Evolutionary conservation across 2,888 invertebrate species (phyloP).

Genomic region (Tetheella fluctuosa): DNA sequence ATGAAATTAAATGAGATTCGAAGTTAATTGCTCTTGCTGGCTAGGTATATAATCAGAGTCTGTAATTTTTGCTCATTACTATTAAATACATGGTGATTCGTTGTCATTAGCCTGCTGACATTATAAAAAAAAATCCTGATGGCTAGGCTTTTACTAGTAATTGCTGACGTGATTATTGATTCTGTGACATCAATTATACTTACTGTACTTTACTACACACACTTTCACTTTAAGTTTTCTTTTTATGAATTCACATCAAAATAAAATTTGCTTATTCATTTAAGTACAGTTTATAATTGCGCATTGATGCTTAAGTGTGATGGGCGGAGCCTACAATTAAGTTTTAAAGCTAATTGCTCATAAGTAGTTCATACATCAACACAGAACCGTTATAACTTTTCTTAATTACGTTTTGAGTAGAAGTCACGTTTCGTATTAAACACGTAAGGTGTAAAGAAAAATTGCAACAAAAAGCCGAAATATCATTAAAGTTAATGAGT

Average conservation of each 20-base stretch:
- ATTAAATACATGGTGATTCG: neutral
- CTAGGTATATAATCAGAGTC: neutral
- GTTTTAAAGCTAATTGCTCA: constrained; percentile 50
- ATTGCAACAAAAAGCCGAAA: constrained; percentile 55
- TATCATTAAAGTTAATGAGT: constrained; percentile 64
- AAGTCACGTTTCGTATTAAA: constrained; percentile 48
- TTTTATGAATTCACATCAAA: constrained; percentile 13
- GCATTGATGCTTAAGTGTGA: constrained; percentile 40
- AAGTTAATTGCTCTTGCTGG: constrained; percentile 1
- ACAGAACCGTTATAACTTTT: constrained; percentile 42
- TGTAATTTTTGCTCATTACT: neutral
- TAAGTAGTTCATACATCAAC: constrained; percentile 54
- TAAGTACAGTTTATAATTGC: constrained; percentile 39
- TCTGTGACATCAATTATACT: no score
- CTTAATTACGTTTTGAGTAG: constrained; percentile 43
- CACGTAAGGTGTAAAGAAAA: constrained; percentile 47
- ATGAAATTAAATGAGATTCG: constrained; percentile 5
- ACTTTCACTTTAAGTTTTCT: no score
- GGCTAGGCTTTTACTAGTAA: no score
- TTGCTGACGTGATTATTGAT: no score
- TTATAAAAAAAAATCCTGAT: no score
- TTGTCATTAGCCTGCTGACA: neutral
- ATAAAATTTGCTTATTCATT: constrained; percentile 32
- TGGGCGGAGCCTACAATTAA: constrained; percentile 50
- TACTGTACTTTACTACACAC: no score